Evolutionary conservation across 1,140 invertebrate genomes (phyloP).

Genomic region (Theocolax elegans): DNA sequence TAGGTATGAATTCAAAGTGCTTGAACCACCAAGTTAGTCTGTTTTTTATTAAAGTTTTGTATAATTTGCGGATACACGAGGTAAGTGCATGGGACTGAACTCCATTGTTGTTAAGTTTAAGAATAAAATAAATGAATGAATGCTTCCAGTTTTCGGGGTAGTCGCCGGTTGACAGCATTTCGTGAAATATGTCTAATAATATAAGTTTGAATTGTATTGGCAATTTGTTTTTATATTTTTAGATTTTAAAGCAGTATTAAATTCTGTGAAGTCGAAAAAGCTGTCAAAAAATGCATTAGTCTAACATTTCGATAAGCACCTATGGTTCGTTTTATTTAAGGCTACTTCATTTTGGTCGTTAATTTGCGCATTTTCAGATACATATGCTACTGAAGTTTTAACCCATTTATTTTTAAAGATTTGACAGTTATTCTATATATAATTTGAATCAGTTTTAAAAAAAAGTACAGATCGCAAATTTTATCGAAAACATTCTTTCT

Average conservation of each 20-base stretch:
- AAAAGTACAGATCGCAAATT: slow-evolving; percentile 3
- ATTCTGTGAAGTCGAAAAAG: too few species aligned
- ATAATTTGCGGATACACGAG: slow-evolving; percentile 39
- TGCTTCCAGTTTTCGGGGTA: slow-evolving; percentile 37
- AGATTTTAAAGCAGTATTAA: neutral
- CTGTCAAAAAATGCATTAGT: neutral
- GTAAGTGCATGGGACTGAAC: slow-evolving; percentile 37
- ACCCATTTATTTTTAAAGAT: slow-evolving; percentile 18
- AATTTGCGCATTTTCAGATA: neutral
- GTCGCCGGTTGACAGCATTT: slow-evolving; percentile 3
- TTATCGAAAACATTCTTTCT: slow-evolving; percentile 1
- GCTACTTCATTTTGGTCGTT: neutral
- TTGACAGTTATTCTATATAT: neutral
- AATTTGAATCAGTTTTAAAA: neutral
- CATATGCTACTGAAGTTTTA: too few species aligned
- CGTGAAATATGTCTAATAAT: too few species aligned
- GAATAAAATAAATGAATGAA: slow-evolving; percentile 32
- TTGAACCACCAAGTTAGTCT: slow-evolving; percentile 9
- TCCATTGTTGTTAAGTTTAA: slow-evolving; percentile 23
- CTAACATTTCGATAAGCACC: neutral
- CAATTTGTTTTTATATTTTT: neutral
- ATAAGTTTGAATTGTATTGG: neutral
- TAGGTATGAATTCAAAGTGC: neutral
- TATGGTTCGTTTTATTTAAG: neutral
- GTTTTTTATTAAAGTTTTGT: slow-evolving; percentile 13